phyloP scores from a whole-genome alignment of 35 echinoderm and acorn worm genomes.

The Holothuria glaberrima region DNA sequence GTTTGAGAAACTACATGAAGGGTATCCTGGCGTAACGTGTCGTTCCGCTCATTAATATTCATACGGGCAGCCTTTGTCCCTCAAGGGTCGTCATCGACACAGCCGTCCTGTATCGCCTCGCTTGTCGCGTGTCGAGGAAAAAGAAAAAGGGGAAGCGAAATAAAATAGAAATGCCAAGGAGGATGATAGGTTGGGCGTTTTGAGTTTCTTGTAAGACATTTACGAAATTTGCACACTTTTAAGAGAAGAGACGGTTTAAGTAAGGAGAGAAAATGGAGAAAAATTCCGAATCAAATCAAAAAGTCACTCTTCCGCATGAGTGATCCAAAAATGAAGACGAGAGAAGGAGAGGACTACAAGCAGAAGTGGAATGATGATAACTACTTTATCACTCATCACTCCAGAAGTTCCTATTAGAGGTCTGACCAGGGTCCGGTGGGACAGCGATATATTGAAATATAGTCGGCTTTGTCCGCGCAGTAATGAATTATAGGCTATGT shows the following conservation, averaged over 20 bases:
- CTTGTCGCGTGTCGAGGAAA: slow-evolving; percentile 32
- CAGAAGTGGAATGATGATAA: too few relatives aligned
- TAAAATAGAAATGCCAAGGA: background rate
- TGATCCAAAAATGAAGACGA: slow-evolving; percentile 8
- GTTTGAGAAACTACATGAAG: slow-evolving; percentile 18
- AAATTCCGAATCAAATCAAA: slow-evolving; percentile 9
- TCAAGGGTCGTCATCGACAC: slow-evolving; percentile 35
- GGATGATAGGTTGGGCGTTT: slow-evolving; percentile 24
- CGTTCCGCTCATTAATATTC: slow-evolving; percentile 56
- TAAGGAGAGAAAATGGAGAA: slow-evolving; percentile 13
- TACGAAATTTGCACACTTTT: background rate
- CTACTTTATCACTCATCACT: too few relatives aligned
- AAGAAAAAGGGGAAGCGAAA: background rate
- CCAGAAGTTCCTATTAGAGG: too few relatives aligned
- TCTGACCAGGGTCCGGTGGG: too few relatives aligned
- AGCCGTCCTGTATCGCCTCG: slow-evolving; percentile 40
- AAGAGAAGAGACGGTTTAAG: background rate
- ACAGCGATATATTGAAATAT: too few relatives aligned
- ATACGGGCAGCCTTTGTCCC: slow-evolving; percentile 42
- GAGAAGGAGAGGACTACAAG: too few relatives aligned
- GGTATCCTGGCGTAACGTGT: slow-evolving; percentile 45
- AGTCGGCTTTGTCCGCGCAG: too few relatives aligned
- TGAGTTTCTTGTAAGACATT: slow-evolving; percentile 20
- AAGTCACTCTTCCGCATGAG: slow-evolving; percentile 8
- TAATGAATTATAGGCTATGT: too few relatives aligned